Evolutionary conservation across 2,797 vertebrate genomes (phyloP), one percentile per base, ranked within the genome.

Genomic region (Ceyx erithaca): DNA sequence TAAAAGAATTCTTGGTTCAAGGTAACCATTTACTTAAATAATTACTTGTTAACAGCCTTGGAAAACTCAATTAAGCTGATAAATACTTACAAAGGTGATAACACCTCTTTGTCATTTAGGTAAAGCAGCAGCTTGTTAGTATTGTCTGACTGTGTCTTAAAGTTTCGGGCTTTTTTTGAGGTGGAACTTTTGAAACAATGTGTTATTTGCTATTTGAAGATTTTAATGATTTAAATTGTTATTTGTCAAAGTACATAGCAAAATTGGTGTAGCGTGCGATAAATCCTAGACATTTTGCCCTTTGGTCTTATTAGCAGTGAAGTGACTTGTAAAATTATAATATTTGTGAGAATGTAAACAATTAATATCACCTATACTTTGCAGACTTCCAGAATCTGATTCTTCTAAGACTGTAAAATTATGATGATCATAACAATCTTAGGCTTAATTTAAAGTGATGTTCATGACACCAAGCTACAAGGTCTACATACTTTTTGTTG

Each of bases 21-120:
- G 64, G 35, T 19, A 71, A 89, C 58, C 58, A 19, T 72, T 96
- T 94, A 89, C 89, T 93, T 80, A 61, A 95, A 88, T 86, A 97
- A 93, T 95, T 95, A 79, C 95, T 84, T 71, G 94, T 87, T 88
- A 85, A 96, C 49, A 12, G 96, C 96, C 83, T 94, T 72, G 84
- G 87, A 91, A 95, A 95, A 81, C 66, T 57, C 81, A 43, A 7
- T 57, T 21, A 90, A 90, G 93, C 71, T 85, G 52, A 25, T 55
- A 43, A 59, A 31, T 67, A 16, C 49, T 4, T 78, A 48, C 61
- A 48, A 61, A 54, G 63, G 18, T 4, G 64, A 61, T 17, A 45
- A 49, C 87, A 66, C 80, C 71, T 94, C 75, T 64, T 59, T 95
- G 83, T 96, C 87, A 93, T 92, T 49, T 26, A 12, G 15, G 75